Conservation (phyloP, 2,888 invertebrate genomes). For the Callyntrura sp. region DNA sequence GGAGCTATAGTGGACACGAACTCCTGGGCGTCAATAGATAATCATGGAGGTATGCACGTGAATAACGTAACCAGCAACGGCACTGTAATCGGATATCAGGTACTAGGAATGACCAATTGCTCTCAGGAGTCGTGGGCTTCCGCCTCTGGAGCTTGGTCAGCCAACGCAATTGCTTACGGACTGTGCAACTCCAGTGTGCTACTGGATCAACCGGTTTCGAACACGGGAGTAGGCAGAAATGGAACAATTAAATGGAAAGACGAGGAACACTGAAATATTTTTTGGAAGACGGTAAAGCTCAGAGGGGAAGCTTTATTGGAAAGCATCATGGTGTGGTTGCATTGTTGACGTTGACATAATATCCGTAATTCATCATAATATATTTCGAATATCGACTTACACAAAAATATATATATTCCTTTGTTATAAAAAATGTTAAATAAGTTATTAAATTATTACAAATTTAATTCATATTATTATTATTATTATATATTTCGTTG, state of each 20-base stretch:
- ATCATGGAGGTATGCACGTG: constrained; percentile 69
- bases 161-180: constrained; percentile 58
- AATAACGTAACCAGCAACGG: constrained; percentile 55
- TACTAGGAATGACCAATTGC: constrained; percentile 59
- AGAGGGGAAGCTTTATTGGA: constrained; percentile 7
- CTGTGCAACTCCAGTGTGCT: constrained; percentile 69
- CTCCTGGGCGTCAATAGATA: constrained; percentile 64
- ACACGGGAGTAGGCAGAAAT: constrained; percentile 45
- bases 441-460: no score
- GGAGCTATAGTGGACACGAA: constrained; percentile 52
- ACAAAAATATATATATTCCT: neutral
- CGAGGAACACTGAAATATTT: neutral
- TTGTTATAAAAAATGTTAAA: neutral
- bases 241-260: neutral
- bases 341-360: neutral
- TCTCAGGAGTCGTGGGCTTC: constrained; percentile 62
- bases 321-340: neutral
- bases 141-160: constrained; percentile 41
- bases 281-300: no score
- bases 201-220: constrained; percentile 68
- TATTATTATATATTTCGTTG: no score
- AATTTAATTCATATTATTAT: no score
- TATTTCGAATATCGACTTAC: neutral
- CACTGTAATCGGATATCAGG: constrained; percentile 57
- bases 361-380: neutral